Base-by-base conservation (phyloP, 1,140 invertebrate species). In the Heliothis virescens region DNA sequence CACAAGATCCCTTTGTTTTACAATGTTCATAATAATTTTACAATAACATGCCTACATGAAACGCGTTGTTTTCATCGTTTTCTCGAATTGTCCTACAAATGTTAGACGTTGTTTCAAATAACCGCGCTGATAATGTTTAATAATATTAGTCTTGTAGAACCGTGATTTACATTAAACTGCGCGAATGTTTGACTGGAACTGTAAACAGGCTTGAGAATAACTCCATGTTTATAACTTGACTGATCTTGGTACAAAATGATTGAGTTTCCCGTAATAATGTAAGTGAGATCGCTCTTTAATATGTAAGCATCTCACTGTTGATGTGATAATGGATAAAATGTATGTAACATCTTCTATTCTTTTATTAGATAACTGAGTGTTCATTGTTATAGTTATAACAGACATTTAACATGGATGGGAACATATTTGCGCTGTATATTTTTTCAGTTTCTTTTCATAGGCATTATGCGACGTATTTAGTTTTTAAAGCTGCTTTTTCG, bases 41-140 rank as follows among this genome's bases (percentile, higher is more conserved):
- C 84, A 87, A 86, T 86, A 87, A 87, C 84, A 87, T 77, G 73
- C 29, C 47, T 11, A 26, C 26, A 11, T 16, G 47, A 65, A 55
- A 13, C 7, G 26, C 16, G 50, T 65, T 90, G 85, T 89, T 90
- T 86, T 83, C 85, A 89, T 85, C 86, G 85, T 87, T 89, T 87
- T 85, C 82, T 83, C 74, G 85, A 81, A 88, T 85, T 83, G 84
- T 87, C 83, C 85, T 86, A 83, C 80, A 85, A 90, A 90, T 85
- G 87, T 90, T 91, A 91, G 90, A 87, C 85, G 84, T 82, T 91
- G 89, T 92, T 89, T 92, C 87, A 90, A 90, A 91, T 92, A 92
- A 87, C 86, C 83, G 72, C 48, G 21, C 62, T 82, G 85, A 83
- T 83, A 76, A 73, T 91, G 90, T 92, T 92, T 92, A 90, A 92